Conservation (phyloP, 2,113 vertebrate genomes). For the Dissostichus mawsoni region DNA sequence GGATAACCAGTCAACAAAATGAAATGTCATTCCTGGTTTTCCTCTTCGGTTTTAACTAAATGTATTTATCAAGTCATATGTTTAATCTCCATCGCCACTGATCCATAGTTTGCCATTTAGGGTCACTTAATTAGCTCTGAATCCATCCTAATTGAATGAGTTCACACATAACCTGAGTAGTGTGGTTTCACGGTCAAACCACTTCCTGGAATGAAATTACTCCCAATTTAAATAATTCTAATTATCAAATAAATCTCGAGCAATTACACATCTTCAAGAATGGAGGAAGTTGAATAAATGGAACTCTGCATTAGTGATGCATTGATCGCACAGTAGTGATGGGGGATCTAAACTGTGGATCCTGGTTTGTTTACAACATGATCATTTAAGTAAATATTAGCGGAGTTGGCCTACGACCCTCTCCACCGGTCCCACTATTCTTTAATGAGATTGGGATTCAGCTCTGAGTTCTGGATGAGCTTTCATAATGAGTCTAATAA, state of each 20-base stretch:
- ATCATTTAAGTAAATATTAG: conserved; percentile 50
- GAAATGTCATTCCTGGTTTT: not conserved
- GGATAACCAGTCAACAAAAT: not conserved
- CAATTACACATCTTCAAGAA: conserved; percentile 28
- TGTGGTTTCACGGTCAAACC: conserved; percentile 20
- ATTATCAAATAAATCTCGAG: conserved; percentile 36
- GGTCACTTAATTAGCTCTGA: conserved; percentile 59
- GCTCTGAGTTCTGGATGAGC: conserved; percentile 28
- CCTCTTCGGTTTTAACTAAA: not conserved
- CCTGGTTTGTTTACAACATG: conserved; percentile 32
- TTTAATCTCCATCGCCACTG: conserved; percentile 12
- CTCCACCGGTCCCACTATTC: conserved; percentile 7
- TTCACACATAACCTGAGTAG: not conserved
- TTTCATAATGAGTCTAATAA: conserved; percentile 58
- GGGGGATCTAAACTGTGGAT: conserved; percentile 23
- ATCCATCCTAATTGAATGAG: conserved; percentile 37
- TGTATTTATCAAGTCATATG: not conserved
- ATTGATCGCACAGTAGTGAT: not conserved
- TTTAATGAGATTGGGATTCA: conserved; percentile 34
- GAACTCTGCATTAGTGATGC: not conserved
- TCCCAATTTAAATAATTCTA: conserved; percentile 55
- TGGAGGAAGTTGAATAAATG: conserved; percentile 29
- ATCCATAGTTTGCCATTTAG: conserved; percentile 5
- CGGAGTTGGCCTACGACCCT: not conserved
- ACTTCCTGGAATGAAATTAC: conserved; percentile 40